phyloP scores from a whole-genome alignment of 1,140 invertebrate species.

The Mercenaria mercenaria region DNA sequence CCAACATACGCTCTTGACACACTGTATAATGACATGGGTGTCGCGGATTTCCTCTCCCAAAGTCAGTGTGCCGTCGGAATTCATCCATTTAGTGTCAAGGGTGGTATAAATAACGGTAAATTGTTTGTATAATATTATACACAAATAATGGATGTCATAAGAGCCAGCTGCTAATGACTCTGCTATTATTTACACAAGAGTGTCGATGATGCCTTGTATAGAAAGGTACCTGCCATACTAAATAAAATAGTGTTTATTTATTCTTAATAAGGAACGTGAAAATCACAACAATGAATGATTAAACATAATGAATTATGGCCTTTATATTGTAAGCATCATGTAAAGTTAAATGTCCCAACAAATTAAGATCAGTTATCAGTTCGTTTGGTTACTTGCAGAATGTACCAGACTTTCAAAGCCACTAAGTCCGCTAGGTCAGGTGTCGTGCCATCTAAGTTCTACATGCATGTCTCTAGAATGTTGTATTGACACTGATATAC shows the following conservation, averaged over 20 bases:
- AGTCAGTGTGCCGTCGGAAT: background rate
- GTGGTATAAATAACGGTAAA: slow-evolving; percentile 1
- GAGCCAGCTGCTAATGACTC: too few species aligned
- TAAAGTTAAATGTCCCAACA: too few species aligned
- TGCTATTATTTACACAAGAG: background rate
- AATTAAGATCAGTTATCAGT: too few species aligned
- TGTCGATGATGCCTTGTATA: background rate
- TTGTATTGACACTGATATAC: slow-evolving; percentile 7
- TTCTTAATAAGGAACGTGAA: too few species aligned
- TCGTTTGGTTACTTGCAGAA: too few species aligned
- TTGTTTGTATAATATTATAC: background rate
- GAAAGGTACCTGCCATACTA: too few species aligned
- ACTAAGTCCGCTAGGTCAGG: background rate
- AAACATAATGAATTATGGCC: too few species aligned
- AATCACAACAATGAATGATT: too few species aligned
- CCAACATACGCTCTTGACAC: background rate
- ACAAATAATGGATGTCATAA: too few species aligned
- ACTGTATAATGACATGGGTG: slow-evolving; percentile 16
- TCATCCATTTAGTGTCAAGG: background rate
- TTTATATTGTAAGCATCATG: too few species aligned
- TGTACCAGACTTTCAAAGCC: background rate
- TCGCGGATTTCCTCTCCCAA: background rate
- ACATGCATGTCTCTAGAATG: slow-evolving; percentile 31
- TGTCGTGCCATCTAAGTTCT: slow-evolving; percentile 5
- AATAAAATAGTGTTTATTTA: too few species aligned